Evolutionary conservation across 2,888 invertebrate genomes (phyloP).

Genomic region (Cheilosia impressa): DNA sequence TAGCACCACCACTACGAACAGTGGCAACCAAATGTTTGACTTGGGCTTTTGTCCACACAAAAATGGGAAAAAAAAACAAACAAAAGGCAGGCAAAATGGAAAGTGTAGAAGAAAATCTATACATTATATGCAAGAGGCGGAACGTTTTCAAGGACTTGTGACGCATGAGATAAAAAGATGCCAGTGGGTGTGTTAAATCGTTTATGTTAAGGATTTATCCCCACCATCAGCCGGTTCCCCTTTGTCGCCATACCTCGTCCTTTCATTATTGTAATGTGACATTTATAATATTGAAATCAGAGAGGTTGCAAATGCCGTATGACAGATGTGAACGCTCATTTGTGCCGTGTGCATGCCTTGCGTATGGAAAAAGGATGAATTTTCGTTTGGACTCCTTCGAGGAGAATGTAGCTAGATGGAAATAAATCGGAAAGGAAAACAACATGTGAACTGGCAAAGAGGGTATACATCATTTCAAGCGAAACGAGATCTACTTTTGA

Average conservation of each 20-base stretch:
- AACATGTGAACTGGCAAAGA: background rate
- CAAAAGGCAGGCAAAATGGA: background rate
- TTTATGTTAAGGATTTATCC: constrained; percentile 40
- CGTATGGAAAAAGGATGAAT: background rate
- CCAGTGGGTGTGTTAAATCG: constrained; percentile 49
- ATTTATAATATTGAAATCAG: constrained; percentile 56
- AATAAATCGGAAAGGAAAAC: constrained; percentile 9
- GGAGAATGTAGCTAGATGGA: constrained; percentile 23
- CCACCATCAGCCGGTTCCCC: background rate
- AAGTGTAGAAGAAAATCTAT: constrained; percentile 16
- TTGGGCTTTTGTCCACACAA: constrained; percentile 40
- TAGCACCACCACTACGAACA: constrained; percentile 20
- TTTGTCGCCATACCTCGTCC: background rate
- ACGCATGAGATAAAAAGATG: constrained; percentile 19
- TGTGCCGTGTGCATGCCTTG: constrained; percentile 8
- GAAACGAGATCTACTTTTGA: constrained; percentile 25
- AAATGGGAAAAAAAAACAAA: background rate
- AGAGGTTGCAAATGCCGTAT: constrained; percentile 33
- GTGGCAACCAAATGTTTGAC: constrained; percentile 50
- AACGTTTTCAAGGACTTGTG: constrained; percentile 58
- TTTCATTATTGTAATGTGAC: constrained; percentile 58
- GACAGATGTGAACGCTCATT: constrained; percentile 55
- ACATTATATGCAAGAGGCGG: constrained; percentile 2
- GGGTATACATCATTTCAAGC: background rate
- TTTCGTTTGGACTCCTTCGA: background rate